These are phyloP conservation scores for Danionella cerebrum DNA, from an alignment of 2,113 vertebrate genomes.

Conservation along the genomic window DNA sequence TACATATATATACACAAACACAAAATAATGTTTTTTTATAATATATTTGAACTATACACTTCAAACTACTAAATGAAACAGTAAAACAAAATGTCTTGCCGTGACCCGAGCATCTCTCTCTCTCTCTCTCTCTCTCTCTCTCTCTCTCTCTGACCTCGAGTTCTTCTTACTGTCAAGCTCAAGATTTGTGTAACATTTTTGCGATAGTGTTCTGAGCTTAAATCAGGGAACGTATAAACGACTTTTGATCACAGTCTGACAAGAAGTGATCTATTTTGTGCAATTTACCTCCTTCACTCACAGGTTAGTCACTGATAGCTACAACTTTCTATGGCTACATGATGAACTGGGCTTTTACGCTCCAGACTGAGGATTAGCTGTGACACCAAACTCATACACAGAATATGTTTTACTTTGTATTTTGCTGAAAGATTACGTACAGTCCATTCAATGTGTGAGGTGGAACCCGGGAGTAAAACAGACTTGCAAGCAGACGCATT, in stretches of 20 bases:
- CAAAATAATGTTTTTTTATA: too few species aligned
- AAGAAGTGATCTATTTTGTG: not conserved
- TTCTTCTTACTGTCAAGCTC: not conserved
- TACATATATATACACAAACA: too few species aligned
- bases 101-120: too few species aligned
- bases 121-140: too few species aligned
- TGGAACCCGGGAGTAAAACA: constrained; percentile 4
- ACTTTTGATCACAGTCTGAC: not conserved
- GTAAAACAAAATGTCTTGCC: too few species aligned
- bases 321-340: constrained; percentile 9
- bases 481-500: constrained; percentile 5
- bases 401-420: not conserved
- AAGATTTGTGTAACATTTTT: not conserved
- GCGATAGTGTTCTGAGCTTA: constrained; percentile 8
- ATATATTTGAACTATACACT: too few species aligned
- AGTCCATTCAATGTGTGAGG: constrained; percentile 16
- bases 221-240: constrained; percentile 18
- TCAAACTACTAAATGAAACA: too few species aligned
- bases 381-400: not conserved
- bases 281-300: not conserved
- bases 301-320: not conserved
- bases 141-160: not conserved
- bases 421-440: constrained; percentile 1
- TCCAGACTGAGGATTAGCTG: constrained; percentile 9
- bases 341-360: constrained; percentile 26